A percentile compares a stretch with the other conserved stretches of the same genome.
Conservation (phyloP, 1,140 invertebrate species). For the Ceratitis capitata region DNA sequence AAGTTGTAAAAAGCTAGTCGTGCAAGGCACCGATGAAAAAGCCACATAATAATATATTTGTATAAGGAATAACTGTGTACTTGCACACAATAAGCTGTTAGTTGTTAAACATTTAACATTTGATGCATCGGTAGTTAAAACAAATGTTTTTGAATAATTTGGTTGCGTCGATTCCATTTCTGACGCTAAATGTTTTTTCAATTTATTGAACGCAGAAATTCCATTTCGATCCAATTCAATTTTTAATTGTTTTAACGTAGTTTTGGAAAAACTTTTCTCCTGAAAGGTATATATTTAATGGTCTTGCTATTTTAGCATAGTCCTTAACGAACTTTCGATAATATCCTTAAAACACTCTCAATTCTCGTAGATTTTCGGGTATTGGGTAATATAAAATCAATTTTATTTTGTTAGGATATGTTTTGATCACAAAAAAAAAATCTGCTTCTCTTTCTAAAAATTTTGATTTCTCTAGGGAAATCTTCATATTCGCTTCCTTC, state of each 20-base stretch:
- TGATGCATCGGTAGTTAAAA: not conserved
- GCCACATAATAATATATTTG: too few species aligned
- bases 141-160: not conserved
- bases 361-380: not conserved
- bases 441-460: not conserved
- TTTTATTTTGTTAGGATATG: not conserved
- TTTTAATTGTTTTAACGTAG: not conserved
- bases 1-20: too few species aligned
- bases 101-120: too few species aligned
- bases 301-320: not conserved
- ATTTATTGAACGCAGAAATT: not conserved
- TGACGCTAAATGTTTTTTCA: not conserved
- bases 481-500: not conserved
- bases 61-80: too few species aligned
- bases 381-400: not conserved
- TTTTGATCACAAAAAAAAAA: not conserved
- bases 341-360: not conserved
- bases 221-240: not conserved
- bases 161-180: not conserved
- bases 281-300: not conserved
- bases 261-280: not conserved
- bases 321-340: not conserved
- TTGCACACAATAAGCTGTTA: too few species aligned
- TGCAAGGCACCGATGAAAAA: too few species aligned
- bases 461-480: not conserved